Base-by-base conservation (phyloP, 2,797 vertebrate genomes). In the Apogon talboti region DNA sequence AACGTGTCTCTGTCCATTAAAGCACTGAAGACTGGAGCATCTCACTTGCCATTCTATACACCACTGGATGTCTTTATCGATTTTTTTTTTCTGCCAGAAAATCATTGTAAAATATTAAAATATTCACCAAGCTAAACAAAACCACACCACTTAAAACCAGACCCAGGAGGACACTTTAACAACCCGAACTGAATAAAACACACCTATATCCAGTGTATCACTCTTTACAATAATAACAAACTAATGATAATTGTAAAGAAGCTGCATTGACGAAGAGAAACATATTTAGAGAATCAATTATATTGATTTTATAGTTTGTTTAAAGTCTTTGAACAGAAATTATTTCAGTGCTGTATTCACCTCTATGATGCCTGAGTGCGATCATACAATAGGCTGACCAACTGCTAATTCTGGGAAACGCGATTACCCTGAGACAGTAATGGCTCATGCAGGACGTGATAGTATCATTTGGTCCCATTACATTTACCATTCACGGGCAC, bases 391-490 rank as follows among this genome's bases (percentile, higher is more conserved):
- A 52, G 58, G 55, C 28, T 60, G 77, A 83, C 70, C 74, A 73
- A 35, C 55, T 58, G 48, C 62, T 84, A 74, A 79, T 71, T 71
- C 76, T 52, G 40, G 42, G 61, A 74, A 78, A 85, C 66, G 78
- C 70, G 79, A 78, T 79, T 73, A 81, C 57, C 49, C 67, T 46
- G 68, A 70, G 65, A 76, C 74, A 59, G 60, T 69, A 74, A 85
- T 71, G 62, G 78, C 71, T 84, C 62, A 53, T 40, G 55, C 74
- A 76, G 66, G 70, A 80, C 1, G 8, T 66, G 74, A 84, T 50
- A 38, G 74, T 62, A 76, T 87, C 67, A 80, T 84, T 86, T 77
- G 64, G 70, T 61, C 43, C 71, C 56, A 74, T 83, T 75, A 74
- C 53, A 70, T 66, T 86, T 40, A 78, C 54, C 66, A 84, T 81